Evolutionary conservation across 1,140 invertebrate genomes (phyloP).

Genomic region (Arion vulgaris): DNA sequence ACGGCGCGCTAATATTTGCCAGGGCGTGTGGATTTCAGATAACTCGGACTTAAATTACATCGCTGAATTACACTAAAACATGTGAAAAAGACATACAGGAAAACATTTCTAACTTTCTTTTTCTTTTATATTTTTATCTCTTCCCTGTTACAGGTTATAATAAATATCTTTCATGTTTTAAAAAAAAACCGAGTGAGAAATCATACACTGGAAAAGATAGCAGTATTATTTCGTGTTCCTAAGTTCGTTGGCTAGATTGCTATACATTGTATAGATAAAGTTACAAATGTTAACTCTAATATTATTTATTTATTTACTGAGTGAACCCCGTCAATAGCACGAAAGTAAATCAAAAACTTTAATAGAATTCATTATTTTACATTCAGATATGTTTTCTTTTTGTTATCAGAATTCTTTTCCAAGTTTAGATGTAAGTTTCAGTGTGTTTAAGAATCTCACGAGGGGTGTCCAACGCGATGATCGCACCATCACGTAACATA

Average conservation of each 20-base stretch:
- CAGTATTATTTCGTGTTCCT: background rate
- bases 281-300: background rate
- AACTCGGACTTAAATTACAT: slow-evolving; percentile 10
- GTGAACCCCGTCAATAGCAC: too few species aligned
- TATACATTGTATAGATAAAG: background rate
- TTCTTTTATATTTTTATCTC: background rate
- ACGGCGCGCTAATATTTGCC: slow-evolving; percentile 7
- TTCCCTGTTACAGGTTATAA: background rate
- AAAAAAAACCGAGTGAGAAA: too few species aligned
- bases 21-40: background rate
- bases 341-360: too few species aligned
- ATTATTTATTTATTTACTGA: background rate
- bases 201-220: too few species aligned
- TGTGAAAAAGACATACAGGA: slow-evolving; percentile 11
- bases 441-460: too few species aligned
- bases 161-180: background rate
- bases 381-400: too few species aligned
- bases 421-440: too few species aligned
- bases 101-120: background rate
- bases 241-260: background rate
- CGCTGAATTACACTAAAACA: slow-evolving; percentile 5
- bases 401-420: too few species aligned
- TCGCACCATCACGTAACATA: too few species aligned
- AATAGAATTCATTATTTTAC: too few species aligned
- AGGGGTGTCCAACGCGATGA: too few species aligned